Percentiles rank a stretch among this genome's conserved stretches.
These are phyloP conservation scores for Garra rufa DNA, from an alignment of 2,113 vertebrate species.

Conservation along the genomic window DNA sequence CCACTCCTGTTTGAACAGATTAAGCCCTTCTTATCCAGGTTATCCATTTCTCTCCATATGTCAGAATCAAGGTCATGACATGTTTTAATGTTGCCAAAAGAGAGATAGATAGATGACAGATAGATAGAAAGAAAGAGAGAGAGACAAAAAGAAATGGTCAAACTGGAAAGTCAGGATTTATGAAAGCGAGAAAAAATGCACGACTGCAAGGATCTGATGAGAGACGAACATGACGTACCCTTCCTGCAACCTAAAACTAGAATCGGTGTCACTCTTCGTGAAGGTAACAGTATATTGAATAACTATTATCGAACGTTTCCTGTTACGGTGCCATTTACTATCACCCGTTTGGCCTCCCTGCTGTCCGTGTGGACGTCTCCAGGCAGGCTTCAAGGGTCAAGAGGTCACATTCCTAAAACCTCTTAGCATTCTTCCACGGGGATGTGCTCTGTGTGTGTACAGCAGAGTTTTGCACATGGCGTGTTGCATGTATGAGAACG, in stretches of 20 bases:
- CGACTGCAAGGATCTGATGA: slow-evolving; percentile 71
- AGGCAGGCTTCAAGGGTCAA: slow-evolving; percentile 77
- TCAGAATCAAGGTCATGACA: slow-evolving; percentile 34
- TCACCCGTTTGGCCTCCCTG: not conserved
- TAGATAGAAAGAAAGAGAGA: not conserved
- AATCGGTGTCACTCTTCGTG: not conserved
- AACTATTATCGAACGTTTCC: slow-evolving; percentile 22
- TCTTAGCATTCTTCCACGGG: slow-evolving; percentile 72
- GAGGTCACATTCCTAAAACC: slow-evolving; percentile 77
- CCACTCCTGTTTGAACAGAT: slow-evolving; percentile 2
- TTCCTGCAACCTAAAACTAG: slow-evolving; percentile 48
- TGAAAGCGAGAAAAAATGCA: slow-evolving; percentile 69
- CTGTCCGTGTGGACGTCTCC: slow-evolving; percentile 73
- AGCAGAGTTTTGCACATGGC: slow-evolving; percentile 49
- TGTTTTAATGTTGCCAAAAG: slow-evolving; percentile 12
- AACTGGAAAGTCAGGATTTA: slow-evolving; percentile 79
- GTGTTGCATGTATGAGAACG: slow-evolving; percentile 21
- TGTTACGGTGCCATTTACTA: not conserved
- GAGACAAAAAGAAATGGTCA: slow-evolving; percentile 64
- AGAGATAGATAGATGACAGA: not conserved
- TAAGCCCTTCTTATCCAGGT: slow-evolving; percentile 15
- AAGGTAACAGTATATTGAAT: not conserved
- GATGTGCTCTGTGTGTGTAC: slow-evolving; percentile 32
- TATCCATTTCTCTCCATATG: not conserved
- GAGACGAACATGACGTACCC: slow-evolving; percentile 60